Evolutionary conservation across 2,797 vertebrate species (phyloP).

Genomic region (Uromys caudimaculatus): DNA sequence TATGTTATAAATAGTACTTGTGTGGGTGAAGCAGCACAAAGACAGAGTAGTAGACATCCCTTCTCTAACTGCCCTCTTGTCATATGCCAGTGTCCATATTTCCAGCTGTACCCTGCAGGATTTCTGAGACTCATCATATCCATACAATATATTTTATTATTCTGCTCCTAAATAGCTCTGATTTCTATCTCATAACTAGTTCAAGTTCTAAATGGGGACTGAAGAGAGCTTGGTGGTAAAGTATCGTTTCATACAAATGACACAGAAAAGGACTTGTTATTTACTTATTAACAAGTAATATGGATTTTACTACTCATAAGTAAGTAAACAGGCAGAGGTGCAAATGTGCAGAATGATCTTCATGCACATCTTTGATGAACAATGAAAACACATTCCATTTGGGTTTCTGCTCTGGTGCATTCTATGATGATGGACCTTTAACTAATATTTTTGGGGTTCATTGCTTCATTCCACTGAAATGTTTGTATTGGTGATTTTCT

Average conservation of each 20-base stretch:
- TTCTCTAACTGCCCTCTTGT: too few species aligned
- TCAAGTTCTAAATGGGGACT: not conserved
- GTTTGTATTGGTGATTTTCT: not conserved
- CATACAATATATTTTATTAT: not conserved
- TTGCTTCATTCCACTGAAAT: not conserved
- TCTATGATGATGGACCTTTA: not conserved
- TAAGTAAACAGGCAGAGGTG: not conserved
- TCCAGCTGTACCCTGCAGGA: not conserved
- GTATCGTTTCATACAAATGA: not conserved
- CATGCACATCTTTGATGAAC: not conserved
- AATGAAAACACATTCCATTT: not conserved
- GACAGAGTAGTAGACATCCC: rapidly evolving
- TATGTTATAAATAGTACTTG: not conserved
- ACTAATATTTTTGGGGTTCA: not conserved
- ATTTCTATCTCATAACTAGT: not conserved
- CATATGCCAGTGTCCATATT: not conserved
- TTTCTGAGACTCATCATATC: not conserved
- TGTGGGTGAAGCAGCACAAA: not conserved
- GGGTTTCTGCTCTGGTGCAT: not conserved
- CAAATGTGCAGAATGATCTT: not conserved
- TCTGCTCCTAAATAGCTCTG: not conserved
- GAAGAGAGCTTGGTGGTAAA: not conserved
- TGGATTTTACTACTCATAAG: not conserved
- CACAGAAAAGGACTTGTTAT: not conserved
- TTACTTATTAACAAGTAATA: not conserved